Percentiles rank a stretch among this genome's conserved stretches.
These are phyloP conservation scores for Chrysogorgia sp. DNA, from an alignment of 92 coral and sea anemone genomes.

Conservation along the genomic window DNA sequence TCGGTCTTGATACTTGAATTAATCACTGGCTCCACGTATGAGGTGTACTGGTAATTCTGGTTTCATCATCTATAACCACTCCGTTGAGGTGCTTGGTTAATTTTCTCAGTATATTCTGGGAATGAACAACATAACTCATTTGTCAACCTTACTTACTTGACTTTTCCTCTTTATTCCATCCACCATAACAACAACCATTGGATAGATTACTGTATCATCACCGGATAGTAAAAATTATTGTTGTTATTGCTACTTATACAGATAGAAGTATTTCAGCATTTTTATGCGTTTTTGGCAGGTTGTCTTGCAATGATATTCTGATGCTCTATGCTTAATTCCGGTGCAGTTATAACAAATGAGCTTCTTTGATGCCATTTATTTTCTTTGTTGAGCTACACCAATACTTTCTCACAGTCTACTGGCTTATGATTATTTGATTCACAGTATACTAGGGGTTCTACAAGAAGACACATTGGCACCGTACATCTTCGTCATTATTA, in stretches of 20 bases:
- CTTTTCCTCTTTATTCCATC: constrained; percentile 55
- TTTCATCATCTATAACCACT: constrained; percentile 49
- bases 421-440: constrained; percentile 45
- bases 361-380: constrained; percentile 31
- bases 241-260: no score
- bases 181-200: constrained; percentile 42
- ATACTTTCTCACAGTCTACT: constrained; percentile 65
- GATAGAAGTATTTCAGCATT: constrained; percentile 66
- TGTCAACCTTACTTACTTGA: constrained; percentile 60
- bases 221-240: constrained; percentile 56
- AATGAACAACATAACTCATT: constrained; percentile 50
- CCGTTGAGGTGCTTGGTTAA: constrained; percentile 51
- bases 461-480: no score
- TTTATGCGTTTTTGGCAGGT: constrained; percentile 56
- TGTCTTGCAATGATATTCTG: constrained; percentile 49
- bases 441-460: no score
- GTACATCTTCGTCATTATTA: no score
- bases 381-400: constrained; percentile 55
- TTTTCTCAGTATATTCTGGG: constrained; percentile 52
- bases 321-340: constrained; percentile 58
- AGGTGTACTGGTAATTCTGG: constrained; percentile 55
- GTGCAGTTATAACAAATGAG: constrained; percentile 73
- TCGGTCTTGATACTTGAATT: constrained; percentile 62
- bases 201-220: constrained; percentile 49
- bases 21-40: constrained; percentile 62